These are phyloP conservation scores for Ricordea florida DNA, from an alignment of 92 coral and sea anemone species.

Conservation along the genomic window DNA sequence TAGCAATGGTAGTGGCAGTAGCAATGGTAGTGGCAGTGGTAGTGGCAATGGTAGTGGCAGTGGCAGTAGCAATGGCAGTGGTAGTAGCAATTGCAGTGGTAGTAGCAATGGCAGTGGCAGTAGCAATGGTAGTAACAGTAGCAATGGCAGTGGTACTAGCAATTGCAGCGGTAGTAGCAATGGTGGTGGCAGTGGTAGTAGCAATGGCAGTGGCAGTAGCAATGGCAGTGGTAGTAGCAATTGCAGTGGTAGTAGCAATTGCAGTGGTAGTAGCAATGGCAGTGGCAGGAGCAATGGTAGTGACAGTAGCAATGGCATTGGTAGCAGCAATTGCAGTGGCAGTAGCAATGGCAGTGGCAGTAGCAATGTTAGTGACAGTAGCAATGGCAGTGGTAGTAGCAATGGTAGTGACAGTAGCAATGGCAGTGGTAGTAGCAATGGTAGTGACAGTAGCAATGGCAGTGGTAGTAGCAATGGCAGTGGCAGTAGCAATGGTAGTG, in stretches of 20 bases:
- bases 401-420: no score
- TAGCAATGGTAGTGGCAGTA: neutral
- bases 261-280: neutral
- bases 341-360: neutral
- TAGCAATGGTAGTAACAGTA: neutral
- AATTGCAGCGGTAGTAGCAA: neutral
- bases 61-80: neutral
- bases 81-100: no score
- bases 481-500: no score
- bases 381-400: neutral
- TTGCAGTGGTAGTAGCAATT: no score
- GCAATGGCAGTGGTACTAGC: neutral
- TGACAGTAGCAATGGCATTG: neutral
- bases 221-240: no score
- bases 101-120: neutral
- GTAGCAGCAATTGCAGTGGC: neutral
- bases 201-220: neutral
- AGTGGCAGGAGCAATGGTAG: neutral
- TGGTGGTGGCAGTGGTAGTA: neutral
- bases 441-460: no score
- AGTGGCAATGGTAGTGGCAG: neutral
- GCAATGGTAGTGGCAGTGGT: neutral
- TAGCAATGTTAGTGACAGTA: neutral
- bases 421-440: no score
- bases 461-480: no score